Evolutionary conservation across 1,140 invertebrate species (phyloP).

Genomic region (Kradibia gibbosae): DNA sequence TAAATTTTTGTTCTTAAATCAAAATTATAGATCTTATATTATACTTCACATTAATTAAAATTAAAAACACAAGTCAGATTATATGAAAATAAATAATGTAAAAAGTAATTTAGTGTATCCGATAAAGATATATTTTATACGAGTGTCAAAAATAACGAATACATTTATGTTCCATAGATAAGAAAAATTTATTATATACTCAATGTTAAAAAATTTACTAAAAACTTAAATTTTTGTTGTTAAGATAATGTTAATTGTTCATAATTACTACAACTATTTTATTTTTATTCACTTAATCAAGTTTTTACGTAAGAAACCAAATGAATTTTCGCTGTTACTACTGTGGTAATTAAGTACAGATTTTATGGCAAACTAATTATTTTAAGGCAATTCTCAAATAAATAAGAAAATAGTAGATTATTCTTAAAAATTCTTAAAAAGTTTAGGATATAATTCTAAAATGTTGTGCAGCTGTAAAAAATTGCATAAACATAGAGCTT

Average conservation of each 20-base stretch:
- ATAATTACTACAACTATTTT: neutral
- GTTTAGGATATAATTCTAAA: neutral
- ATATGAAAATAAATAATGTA: too few relatives aligned
- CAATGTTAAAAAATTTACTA: constrained; percentile 14
- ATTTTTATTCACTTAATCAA: constrained; percentile 13
- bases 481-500: too few relatives aligned
- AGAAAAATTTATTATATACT: neutral
- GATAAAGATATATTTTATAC: too few relatives aligned
- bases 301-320: constrained; percentile 15
- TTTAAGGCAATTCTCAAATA: neutral
- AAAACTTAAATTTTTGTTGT: neutral
- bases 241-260: too few relatives aligned
- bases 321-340: constrained; percentile 12
- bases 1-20: too few relatives aligned
- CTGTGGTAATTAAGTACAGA: neutral
- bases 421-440: neutral
- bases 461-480: too few relatives aligned
- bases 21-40: too few relatives aligned
- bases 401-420: neutral
- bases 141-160: too few relatives aligned
- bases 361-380: neutral
- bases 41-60: too few relatives aligned
- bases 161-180: too few relatives aligned
- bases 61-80: too few relatives aligned
- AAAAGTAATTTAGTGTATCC: too few relatives aligned